Evolutionary conservation across 2,113 vertebrate species (phyloP).

Genomic region (Picathartes gymnocephalus): DNA sequence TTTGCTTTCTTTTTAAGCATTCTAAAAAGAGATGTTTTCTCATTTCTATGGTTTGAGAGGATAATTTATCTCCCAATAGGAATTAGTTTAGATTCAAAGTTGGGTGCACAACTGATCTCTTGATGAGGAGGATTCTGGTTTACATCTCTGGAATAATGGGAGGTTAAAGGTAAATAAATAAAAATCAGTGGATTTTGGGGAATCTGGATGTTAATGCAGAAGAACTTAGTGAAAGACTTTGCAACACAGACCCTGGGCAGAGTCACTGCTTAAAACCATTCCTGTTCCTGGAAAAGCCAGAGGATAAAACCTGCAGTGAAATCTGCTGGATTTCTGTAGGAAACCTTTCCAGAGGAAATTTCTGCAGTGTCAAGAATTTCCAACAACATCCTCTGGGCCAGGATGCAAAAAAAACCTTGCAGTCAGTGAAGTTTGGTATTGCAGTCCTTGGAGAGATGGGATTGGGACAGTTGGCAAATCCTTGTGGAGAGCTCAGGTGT

Average conservation of each 20-base stretch:
- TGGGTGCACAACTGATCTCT: neutral
- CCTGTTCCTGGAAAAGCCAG: neutral
- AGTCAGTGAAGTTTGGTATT: neutral
- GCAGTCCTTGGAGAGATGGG: neutral
- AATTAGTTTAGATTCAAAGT: neutral
- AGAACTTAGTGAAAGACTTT: neutral
- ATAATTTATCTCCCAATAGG: neutral
- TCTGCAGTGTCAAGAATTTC: neutral
- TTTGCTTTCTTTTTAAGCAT: neutral
- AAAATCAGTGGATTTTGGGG: neutral
- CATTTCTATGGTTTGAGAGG: neutral
- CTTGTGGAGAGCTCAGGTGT: neutral
- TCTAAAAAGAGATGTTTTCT: neutral
- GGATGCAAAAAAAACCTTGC: neutral
- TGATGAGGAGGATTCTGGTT: neutral
- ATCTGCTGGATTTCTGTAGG: neutral
- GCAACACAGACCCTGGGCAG: neutral
- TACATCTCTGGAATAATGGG: neutral
- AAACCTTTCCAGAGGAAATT: neutral
- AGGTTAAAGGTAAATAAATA: neutral
- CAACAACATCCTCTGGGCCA: neutral
- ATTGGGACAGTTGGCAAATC: neutral
- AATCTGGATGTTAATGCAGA: neutral
- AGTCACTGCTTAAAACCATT: neutral
- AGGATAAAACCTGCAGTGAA: neutral